Conservation (phyloP, 2,113 vertebrate species). For the Ptilorrhoa leucosticta region DNA sequence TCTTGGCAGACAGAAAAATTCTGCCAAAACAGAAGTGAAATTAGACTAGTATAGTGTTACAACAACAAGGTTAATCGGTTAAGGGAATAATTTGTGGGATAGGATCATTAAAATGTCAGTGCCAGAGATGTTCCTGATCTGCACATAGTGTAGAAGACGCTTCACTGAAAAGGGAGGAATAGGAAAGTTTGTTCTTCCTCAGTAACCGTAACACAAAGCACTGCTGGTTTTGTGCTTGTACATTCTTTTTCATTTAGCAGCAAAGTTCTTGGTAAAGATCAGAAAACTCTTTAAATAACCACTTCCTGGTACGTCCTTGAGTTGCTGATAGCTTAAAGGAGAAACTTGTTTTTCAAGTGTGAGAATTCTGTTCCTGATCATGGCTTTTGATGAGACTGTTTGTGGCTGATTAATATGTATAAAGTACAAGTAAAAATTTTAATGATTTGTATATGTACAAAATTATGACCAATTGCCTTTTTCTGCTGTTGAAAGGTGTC, state of each 20-base stretch:
- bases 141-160: background rate
- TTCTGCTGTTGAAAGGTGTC: background rate
- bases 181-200: background rate
- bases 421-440: constrained; percentile 21
- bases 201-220: background rate
- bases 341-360: background rate
- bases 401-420: background rate
- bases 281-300: constrained; percentile 44
- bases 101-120: background rate
- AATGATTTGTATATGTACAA: background rate
- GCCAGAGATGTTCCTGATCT: background rate
- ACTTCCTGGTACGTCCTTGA: constrained; percentile 13
- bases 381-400: background rate
- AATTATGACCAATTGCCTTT: background rate
- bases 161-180: background rate
- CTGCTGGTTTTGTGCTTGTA: background rate
- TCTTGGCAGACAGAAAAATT: background rate
- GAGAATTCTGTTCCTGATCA: constrained; percentile 37
- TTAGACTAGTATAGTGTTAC: background rate
- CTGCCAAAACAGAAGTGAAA: background rate
- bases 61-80: background rate
- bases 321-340: constrained; percentile 38
- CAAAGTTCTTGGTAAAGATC: constrained; percentile 25
- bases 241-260: constrained; percentile 47
- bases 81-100: background rate